phyloP scores from a whole-genome alignment of 1,140 invertebrate species.

The Drosophila jambulina region DNA sequence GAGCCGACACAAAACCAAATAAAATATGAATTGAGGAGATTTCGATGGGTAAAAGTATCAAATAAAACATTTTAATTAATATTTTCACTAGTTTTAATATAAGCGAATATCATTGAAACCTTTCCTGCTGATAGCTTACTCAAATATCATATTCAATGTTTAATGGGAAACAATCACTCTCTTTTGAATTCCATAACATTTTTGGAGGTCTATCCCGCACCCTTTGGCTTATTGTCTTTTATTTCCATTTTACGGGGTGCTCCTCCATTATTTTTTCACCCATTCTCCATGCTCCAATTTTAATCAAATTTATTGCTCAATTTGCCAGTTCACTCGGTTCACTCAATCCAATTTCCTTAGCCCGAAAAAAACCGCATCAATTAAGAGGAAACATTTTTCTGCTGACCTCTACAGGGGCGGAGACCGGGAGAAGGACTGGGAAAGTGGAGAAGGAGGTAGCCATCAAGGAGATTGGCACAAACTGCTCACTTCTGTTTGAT shows the following conservation, averaged over 20 bases:
- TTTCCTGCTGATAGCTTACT: neutral
- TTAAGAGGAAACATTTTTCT: conserved; percentile 43
- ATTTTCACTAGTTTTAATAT: neutral
- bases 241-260: neutral
- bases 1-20: neutral
- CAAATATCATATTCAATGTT: neutral
- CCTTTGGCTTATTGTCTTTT: neutral
- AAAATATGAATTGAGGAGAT: neutral
- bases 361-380: conserved; percentile 34
- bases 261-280: conserved; percentile 1
- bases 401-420: conserved; percentile 24
- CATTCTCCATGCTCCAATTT: conserved; percentile 23
- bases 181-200: neutral
- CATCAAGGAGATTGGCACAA: conserved; percentile 40
- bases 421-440: neutral
- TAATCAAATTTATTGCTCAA: conserved; percentile 59
- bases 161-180: neutral
- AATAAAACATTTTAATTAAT: neutral
- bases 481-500: conserved; percentile 24
- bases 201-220: neutral
- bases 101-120: too few species aligned
- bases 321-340: conserved; percentile 45
- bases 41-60: neutral
- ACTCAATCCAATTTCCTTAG: conserved; percentile 47
- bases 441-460: neutral